phyloP scores from a whole-genome alignment of 1,140 invertebrate species.

The Drusus annulatus region DNA sequence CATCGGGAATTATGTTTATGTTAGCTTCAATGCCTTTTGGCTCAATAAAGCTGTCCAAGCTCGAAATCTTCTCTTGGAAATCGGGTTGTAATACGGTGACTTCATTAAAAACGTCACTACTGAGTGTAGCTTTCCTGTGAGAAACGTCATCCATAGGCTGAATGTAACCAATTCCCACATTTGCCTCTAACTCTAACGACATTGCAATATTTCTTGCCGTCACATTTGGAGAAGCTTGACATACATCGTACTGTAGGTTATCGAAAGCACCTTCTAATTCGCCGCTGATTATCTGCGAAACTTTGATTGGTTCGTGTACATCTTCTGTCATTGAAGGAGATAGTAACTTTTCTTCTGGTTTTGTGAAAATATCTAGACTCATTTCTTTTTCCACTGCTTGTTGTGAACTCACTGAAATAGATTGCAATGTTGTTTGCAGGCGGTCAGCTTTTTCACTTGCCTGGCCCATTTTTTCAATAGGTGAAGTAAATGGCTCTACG shows the following conservation, averaged over 20 bases:
- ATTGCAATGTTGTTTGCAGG: constrained; percentile 48
- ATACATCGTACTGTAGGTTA: background rate
- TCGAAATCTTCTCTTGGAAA: constrained; percentile 64
- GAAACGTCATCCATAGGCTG: constrained; percentile 36
- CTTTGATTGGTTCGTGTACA: constrained; percentile 49
- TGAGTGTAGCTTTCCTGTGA: constrained; percentile 42
- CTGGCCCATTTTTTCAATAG: constrained; percentile 35
- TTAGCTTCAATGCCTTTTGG: constrained; percentile 60
- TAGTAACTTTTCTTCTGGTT: constrained; percentile 59
- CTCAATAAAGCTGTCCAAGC: constrained; percentile 58
- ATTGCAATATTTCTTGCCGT: constrained; percentile 48
- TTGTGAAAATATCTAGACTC: constrained; percentile 55
- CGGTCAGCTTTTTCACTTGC: constrained; percentile 49
- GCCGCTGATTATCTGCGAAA: constrained; percentile 51
- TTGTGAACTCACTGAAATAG: constrained; percentile 46
- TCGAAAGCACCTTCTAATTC: constrained; percentile 47
- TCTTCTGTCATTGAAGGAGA: constrained; percentile 38
- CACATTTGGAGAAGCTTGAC: constrained; percentile 45
- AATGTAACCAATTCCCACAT: constrained; percentile 50
- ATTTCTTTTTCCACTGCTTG: constrained; percentile 57
- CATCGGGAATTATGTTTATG: constrained; percentile 63
- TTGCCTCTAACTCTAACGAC: constrained; percentile 43
- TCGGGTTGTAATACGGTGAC: constrained; percentile 57
- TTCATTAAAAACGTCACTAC: constrained; percentile 43
- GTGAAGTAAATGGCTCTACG: constrained; percentile 32